Evolutionary conservation across 2,113 vertebrate species (phyloP).

Genomic region (Podarcis raffonei): DNA sequence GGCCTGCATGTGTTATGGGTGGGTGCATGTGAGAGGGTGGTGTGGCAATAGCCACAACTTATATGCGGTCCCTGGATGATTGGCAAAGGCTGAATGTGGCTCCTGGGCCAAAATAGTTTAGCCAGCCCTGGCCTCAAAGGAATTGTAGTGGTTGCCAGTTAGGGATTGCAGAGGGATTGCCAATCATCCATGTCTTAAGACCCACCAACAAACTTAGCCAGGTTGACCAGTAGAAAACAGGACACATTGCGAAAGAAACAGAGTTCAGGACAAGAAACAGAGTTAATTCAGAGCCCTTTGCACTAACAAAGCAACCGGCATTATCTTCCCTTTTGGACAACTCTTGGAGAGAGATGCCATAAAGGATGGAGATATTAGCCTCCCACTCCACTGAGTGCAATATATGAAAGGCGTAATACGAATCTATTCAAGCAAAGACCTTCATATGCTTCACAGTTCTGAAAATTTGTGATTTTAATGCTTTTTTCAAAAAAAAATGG

Average conservation of each 20-base stretch:
- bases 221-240: conserved; percentile 11
- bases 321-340: neutral
- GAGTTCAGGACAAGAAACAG: conserved; percentile 2
- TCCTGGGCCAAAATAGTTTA: too few species aligned
- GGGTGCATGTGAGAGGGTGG: too few species aligned
- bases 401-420: neutral
- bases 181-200: neutral
- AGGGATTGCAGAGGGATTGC: neutral
- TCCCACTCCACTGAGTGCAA: neutral
- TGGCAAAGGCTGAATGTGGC: too few species aligned
- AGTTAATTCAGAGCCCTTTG: conserved; percentile 32
- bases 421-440: conserved; percentile 27
- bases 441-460: conserved; percentile 20
- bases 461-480: conserved; percentile 26
- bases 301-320: neutral
- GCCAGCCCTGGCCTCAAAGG: too few species aligned
- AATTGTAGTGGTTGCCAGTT: too few species aligned
- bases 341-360: conserved; percentile 9
- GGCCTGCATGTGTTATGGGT: too few species aligned
- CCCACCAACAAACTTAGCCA: conserved; percentile 16
- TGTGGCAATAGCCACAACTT: too few species aligned
- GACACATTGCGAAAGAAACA: neutral
- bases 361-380: conserved; percentile 31
- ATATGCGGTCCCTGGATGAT: too few species aligned
- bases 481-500: too few species aligned